Conservation (phyloP, 2,797 vertebrate species). For the Alauda arvensis region DNA sequence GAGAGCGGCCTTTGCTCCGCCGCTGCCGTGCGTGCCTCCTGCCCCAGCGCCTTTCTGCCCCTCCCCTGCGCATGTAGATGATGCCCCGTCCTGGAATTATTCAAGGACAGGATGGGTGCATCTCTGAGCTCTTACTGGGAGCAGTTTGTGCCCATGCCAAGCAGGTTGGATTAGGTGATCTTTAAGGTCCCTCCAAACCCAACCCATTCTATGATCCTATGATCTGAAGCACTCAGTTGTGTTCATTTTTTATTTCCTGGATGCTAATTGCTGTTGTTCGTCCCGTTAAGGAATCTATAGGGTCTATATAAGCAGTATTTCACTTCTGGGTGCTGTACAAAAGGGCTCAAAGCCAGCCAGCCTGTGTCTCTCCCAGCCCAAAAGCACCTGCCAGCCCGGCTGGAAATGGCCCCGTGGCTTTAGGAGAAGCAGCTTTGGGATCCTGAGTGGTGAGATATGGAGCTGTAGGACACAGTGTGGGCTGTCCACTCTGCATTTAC, state of each 20-base stretch:
- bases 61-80: fast-evolving
- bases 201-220: background rate
- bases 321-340: fast-evolving
- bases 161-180: background rate
- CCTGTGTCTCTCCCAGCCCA: fast-evolving
- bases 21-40: no score
- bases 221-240: background rate
- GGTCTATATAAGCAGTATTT: background rate
- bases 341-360: background rate
- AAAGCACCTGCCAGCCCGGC: background rate
- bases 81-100: background rate
- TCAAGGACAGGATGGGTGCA: background rate
- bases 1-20: no score
- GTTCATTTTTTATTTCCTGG: background rate
- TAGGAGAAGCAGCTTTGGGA: background rate
- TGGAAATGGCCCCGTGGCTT: background rate
- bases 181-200: background rate
- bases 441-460: fast-evolving
- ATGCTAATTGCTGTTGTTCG: background rate
- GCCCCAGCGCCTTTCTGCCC: fast-evolving
- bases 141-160: no score
- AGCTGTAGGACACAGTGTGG: background rate
- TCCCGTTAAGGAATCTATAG: background rate
- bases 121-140: background rate
- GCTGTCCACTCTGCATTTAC: background rate